Evolutionary conservation across 1,140 invertebrate species (phyloP).

Genomic region (Chironomus striatipennis): DNA sequence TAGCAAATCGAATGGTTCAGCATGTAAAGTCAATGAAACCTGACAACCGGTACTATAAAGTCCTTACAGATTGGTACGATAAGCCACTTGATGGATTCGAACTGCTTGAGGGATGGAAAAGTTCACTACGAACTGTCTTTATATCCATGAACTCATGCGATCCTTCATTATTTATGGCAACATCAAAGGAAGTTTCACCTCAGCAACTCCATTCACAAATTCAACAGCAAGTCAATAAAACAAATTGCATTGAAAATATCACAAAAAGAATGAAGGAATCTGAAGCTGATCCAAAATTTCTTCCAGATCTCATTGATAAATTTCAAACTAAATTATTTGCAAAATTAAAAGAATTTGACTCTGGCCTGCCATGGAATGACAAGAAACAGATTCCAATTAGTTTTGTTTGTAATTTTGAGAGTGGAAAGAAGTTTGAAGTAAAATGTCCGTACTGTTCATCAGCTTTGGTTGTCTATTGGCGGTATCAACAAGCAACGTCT

Average conservation of each 20-base stretch:
- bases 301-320: not conserved
- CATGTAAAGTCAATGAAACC: not conserved
- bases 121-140: not conserved
- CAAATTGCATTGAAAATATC: not conserved
- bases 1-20: not conserved
- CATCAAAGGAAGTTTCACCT: not conserved
- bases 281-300: not conserved
- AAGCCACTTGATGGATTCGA: not conserved
- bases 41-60: not conserved
- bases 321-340: not conserved
- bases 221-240: not conserved
- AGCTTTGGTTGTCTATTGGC: not conserved
- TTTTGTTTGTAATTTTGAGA: conserved; percentile 2
- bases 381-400: not conserved
- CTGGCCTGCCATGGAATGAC: not conserved
- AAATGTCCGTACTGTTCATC: not conserved
- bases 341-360: not conserved
- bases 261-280: not conserved
- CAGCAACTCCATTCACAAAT: not conserved
- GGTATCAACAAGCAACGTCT: not conserved
- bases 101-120: not conserved
- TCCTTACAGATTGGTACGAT: not conserved
- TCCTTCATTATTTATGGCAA: not conserved
- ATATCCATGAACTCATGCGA: not conserved
- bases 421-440: not conserved